These are phyloP conservation scores for Pachycephus smyrnensis DNA, from an alignment of 2,888 invertebrate species.

Conservation along the genomic window DNA sequence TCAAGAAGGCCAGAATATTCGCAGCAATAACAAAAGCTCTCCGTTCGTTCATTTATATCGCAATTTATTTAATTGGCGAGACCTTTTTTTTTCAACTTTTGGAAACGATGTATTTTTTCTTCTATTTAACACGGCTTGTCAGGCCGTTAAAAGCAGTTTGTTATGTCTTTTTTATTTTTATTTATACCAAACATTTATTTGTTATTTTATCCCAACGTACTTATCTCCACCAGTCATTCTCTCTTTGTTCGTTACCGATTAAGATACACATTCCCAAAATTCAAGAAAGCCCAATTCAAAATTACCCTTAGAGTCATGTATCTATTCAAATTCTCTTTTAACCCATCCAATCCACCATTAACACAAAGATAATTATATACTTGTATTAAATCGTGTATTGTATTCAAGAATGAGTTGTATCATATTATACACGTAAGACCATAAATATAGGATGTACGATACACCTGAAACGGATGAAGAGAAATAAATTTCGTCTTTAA, in stretches of 20 bases:
- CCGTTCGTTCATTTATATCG: not conserved
- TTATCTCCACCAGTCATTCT: not conserved
- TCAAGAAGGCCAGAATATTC: not conserved
- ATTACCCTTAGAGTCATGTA: not conserved
- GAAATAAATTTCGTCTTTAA: constrained; percentile 30
- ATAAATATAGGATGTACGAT: constrained; percentile 6
- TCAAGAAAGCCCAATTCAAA: not conserved
- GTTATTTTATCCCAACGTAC: not conserved
- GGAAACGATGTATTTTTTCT: not conserved
- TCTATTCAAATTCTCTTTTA: not conserved
- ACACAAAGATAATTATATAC: not conserved
- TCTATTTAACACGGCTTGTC: not conserved
- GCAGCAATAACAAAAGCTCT: not conserved
- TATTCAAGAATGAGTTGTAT: constrained; percentile 17
- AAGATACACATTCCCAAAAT: not conserved
- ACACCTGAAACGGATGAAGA: not conserved
- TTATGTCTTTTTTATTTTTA: not conserved
- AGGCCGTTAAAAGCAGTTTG: not conserved
- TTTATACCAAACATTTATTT: not conserved
- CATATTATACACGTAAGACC: constrained; percentile 9
- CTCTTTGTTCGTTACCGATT: not conserved
- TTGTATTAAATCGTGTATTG: not conserved
- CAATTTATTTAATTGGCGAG: not conserved
- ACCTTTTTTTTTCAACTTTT: not conserved
- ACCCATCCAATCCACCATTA: not conserved